phyloP scores from a whole-genome alignment of 2,113 vertebrate species.

The Podiceps cristatus region DNA sequence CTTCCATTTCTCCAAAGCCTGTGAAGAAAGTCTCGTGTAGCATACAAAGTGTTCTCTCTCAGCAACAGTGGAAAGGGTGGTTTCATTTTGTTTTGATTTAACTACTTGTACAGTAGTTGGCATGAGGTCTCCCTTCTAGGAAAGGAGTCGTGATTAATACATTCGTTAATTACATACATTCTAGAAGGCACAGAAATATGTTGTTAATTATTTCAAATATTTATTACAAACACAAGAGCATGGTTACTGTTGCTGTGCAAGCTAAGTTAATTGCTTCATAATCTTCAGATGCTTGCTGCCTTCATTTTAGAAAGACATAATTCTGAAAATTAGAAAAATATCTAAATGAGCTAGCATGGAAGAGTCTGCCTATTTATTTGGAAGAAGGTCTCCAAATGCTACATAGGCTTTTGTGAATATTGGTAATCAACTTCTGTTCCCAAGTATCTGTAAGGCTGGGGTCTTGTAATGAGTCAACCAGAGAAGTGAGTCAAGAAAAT shows the following conservation, averaged over 20 bases:
- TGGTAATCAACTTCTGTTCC: not conserved
- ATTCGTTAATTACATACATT: not conserved
- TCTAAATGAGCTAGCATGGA: not conserved
- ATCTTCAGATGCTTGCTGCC: not conserved
- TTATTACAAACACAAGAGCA: not conserved
- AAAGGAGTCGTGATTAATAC: not conserved
- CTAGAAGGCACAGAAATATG: not conserved
- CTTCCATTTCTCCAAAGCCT: not conserved
- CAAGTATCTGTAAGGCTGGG: not conserved
- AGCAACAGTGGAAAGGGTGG: not conserved
- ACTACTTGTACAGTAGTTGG: not conserved
- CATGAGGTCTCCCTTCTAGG: not conserved
- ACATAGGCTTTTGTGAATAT: not conserved
- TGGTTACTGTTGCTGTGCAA: not conserved
- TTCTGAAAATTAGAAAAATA: conserved; percentile 1
- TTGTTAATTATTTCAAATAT: not conserved
- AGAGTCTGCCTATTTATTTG: not conserved
- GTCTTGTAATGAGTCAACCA: not conserved
- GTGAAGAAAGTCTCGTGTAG: not conserved
- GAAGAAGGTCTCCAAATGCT: not conserved
- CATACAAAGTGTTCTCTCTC: not conserved
- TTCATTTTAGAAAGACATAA: not conserved
- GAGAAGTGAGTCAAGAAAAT: not conserved
- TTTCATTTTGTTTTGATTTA: not conserved
- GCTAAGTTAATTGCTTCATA: not conserved